Percentiles rank a stretch among this genome's conserved stretches.
These are phyloP conservation scores for Drosophila setosimentum DNA, from an alignment of 2,888 invertebrate genomes.

Conservation along the genomic window DNA sequence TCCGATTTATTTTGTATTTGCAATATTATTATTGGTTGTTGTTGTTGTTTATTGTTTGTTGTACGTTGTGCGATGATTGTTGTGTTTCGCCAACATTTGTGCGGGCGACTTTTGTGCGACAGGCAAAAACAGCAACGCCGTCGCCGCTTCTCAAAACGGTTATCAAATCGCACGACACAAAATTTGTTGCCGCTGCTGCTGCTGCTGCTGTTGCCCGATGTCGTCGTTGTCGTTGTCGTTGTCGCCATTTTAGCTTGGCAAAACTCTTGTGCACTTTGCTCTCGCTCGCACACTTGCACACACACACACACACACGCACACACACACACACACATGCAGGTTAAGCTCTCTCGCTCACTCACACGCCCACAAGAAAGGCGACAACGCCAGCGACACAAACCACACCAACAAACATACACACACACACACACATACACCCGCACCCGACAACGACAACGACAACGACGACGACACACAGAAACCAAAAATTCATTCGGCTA, in stretches of 20 bases:
- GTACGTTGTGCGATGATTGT: conserved; percentile 1
- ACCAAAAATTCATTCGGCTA: conserved; percentile 75
- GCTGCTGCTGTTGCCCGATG: conserved; percentile 34
- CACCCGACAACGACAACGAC: conserved; percentile 30
- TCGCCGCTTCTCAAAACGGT: conserved; percentile 74
- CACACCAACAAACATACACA: conserved; percentile 16
- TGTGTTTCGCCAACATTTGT: conserved; percentile 22
- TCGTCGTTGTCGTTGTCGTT: conserved; percentile 57
- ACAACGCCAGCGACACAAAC: conserved; percentile 45
- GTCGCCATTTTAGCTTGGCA: conserved; percentile 75
- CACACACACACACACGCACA: conserved; percentile 7
- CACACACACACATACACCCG: conserved; percentile 32
- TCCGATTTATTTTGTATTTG: conserved; percentile 6
- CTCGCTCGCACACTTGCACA: conserved; percentile 54
- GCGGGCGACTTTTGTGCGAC: conserved; percentile 49
- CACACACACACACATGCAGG: conserved; percentile 25
- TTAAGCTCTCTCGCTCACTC: conserved; percentile 43
- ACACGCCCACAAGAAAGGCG: conserved; percentile 26
- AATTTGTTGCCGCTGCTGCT: conserved; percentile 48
- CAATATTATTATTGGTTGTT: conserved; percentile 12
- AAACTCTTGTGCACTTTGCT: conserved; percentile 76
- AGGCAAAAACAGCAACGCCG: conserved; percentile 61
- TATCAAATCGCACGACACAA: conserved; percentile 74
- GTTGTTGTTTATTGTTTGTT: background rate
- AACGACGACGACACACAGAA: conserved; percentile 58